These are phyloP conservation scores for Xanthorhoe designata DNA, from an alignment of 2,888 invertebrate genomes.

Conservation along the genomic window DNA sequence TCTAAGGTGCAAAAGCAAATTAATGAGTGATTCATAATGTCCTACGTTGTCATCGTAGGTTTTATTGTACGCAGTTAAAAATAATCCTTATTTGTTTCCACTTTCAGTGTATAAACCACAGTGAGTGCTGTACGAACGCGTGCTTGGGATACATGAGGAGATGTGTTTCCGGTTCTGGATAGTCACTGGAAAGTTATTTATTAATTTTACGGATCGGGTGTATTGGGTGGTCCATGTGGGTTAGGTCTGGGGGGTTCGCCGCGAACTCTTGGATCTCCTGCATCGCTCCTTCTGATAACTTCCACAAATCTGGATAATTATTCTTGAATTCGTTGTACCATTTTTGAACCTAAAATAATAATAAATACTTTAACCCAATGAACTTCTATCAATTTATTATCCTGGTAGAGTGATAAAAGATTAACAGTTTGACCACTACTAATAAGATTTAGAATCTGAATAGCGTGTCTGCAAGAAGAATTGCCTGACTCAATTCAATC, in stretches of 20 bases:
- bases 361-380: not conserved
- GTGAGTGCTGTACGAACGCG: slow-evolving; percentile 65
- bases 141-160: slow-evolving; percentile 67
- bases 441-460: too few species aligned
- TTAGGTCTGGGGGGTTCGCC: slow-evolving; percentile 90
- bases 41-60: too few species aligned
- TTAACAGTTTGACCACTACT: too few species aligned
- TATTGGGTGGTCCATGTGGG: slow-evolving; percentile 89
- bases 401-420: too few species aligned
- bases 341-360: slow-evolving; percentile 69
- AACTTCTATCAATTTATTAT: not conserved
- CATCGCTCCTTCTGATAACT: slow-evolving; percentile 88
- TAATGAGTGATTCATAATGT: too few species aligned
- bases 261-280: slow-evolving; percentile 88
- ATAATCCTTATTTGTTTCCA: slow-evolving; percentile 30
- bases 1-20: too few species aligned
- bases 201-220: slow-evolving; percentile 87
- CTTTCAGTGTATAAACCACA: slow-evolving; percentile 67
- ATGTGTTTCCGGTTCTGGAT: slow-evolving; percentile 59
- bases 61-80: not conserved
- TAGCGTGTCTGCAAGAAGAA: too few species aligned
- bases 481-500: too few species aligned
- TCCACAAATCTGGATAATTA: slow-evolving; percentile 89
- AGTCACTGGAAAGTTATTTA: slow-evolving; percentile 47
- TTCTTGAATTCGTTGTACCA: slow-evolving; percentile 91